Base-by-base conservation (phyloP, 2,113 vertebrate genomes). In the Silurus meridionalis region DNA sequence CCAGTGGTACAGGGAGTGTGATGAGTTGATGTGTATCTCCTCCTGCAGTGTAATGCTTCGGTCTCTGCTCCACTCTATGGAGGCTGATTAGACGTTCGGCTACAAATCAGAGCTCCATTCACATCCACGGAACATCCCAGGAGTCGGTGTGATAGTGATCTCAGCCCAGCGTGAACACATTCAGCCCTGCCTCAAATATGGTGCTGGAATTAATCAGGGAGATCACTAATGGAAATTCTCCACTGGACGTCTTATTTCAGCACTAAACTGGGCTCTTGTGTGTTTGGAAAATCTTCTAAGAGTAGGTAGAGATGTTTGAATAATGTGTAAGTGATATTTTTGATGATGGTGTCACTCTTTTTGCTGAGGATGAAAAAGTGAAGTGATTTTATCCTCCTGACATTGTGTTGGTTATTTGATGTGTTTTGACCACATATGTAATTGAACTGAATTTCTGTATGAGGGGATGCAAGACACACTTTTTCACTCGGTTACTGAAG, bases 21-120 rank as follows among this genome's bases (percentile, higher is more conserved):
- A 80, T 58, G 55, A 58, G 77, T 58, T 37, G 77, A 80, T 80
- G 77, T 58, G 55, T 58, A 58, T 80, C 77, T 80, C 55, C 77
- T 7, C 77, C 25, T 58, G 55, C 55, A 80, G 77, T 80, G n/a
- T 58, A 58, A 80, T 17, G 15, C 6, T 80, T 37, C n/a, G 2
- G 7, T 55, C 85, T 83, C 67, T 61, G 61, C 66, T 86, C 77
- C 79, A 52, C 83, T 87, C 84, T 80, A 66, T 80, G 75, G 72
- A 83, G 83, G 80, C 84, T 92, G 91, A 91, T 91, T 90, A 60
- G 90, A 85, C 83, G 78, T 37, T 15, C 71, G 79, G 81, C 83
- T 84, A 86, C 71, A 89, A 91, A 92, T 92, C 89, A 90, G 83
- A 55, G 74, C 69, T 78, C 87, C 79, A 90, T 92, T 91, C 89